Percentiles rank a stretch among this genome's conserved stretches.
Evolutionary conservation across 1,140 invertebrate species (phyloP).

Genomic region (Drosophila mojavensis): DNA sequence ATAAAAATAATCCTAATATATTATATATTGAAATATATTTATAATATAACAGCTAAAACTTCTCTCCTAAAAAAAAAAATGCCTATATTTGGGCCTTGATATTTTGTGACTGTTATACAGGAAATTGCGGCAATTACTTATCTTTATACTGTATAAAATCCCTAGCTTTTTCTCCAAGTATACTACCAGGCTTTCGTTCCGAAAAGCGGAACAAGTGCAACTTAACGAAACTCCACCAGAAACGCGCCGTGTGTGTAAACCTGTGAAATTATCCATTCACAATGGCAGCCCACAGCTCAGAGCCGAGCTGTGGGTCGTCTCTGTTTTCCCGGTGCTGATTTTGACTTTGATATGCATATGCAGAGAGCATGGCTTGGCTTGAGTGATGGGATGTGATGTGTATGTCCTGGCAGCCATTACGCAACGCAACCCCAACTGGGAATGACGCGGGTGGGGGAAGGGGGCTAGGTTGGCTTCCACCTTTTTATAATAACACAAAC

Average conservation of each 20-base stretch:
- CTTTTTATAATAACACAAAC: constrained; percentile 68
- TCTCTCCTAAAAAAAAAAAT: too few relatives aligned
- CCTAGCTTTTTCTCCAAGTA: neutral
- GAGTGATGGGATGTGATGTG: constrained; percentile 66
- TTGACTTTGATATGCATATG: constrained; percentile 81
- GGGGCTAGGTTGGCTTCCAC: constrained; percentile 19
- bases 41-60: too few relatives aligned
- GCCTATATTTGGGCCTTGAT: too few relatives aligned
- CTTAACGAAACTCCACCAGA: constrained; percentile 25
- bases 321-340: constrained; percentile 63
- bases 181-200: neutral
- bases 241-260: constrained; percentile 24
- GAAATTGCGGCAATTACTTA: too few relatives aligned
- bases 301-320: constrained; percentile 38
- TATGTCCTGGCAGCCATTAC: constrained; percentile 15
- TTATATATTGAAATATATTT: too few relatives aligned
- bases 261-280: constrained; percentile 66
- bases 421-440: constrained; percentile 18
- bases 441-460: neutral
- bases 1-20: too few relatives aligned
- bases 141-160: too few relatives aligned
- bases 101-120: too few relatives aligned
- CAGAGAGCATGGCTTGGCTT: constrained; percentile 21
- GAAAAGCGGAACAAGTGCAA: constrained; percentile 29
- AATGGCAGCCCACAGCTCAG: constrained; percentile 22